Percentiles rank a stretch among this genome's conserved stretches.
phyloP scores from a whole-genome alignment of 2,113 vertebrate genomes.

The Odobenus rosmarus region DNA sequence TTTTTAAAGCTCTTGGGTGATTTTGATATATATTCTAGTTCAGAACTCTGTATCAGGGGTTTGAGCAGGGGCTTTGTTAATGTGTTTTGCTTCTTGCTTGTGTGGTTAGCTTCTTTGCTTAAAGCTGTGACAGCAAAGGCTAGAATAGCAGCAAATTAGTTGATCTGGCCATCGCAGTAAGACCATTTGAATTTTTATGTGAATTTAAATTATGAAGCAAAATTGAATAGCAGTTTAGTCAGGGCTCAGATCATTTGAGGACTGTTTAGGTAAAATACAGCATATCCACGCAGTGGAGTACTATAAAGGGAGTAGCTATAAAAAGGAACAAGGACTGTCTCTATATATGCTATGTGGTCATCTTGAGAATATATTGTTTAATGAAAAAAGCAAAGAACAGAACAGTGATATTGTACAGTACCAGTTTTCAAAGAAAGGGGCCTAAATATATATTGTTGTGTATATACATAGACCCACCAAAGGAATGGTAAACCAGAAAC shows the following conservation, averaged over 20 bases:
- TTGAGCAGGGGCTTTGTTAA: neutral
- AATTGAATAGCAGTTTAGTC: neutral
- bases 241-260: neutral
- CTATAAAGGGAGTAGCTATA: neutral
- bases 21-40: neutral
- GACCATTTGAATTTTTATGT: neutral
- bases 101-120: constrained; percentile 3
- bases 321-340: neutral
- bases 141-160: neutral
- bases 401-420: neutral
- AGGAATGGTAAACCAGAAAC: neutral
- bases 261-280: neutral
- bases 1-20: neutral
- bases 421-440: constrained; percentile 33
- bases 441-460: neutral
- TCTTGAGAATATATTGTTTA: neutral
- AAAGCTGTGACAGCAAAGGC: neutral
- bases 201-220: constrained; percentile 41
- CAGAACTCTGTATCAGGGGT: neutral
- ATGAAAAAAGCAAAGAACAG: neutral
- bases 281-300: neutral
- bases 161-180: neutral
- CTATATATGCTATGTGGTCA: neutral
- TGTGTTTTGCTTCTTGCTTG: constrained; percentile 38
- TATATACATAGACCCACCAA: neutral